Conservation (phyloP, 1,140 invertebrate species). For the Drosophila chauvacae region DNA sequence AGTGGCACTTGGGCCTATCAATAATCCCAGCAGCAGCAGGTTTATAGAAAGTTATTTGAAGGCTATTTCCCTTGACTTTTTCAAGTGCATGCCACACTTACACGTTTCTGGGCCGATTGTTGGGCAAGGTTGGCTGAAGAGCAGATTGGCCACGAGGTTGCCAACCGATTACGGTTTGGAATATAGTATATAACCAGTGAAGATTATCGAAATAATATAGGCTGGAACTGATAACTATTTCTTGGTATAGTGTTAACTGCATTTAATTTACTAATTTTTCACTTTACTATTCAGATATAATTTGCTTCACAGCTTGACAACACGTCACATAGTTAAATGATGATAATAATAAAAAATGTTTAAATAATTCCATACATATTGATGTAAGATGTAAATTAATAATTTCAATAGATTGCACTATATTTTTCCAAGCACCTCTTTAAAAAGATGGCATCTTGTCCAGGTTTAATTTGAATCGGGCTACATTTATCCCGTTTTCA, state of each 20-base stretch:
- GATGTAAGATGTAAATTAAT: not conserved
- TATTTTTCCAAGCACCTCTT: not conserved
- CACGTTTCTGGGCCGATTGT: slow-evolving; percentile 6
- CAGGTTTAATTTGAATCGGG: not conserved
- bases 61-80: slow-evolving; percentile 11
- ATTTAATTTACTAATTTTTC: not conserved
- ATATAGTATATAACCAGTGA: not conserved
- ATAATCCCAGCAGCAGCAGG: slow-evolving; percentile 10
- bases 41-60: slow-evolving; percentile 26
- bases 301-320: not conserved
- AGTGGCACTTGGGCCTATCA: slow-evolving; percentile 32
- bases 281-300: too few relatives aligned
- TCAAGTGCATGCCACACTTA: slow-evolving; percentile 39
- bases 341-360: not conserved
- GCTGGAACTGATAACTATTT: not conserved
- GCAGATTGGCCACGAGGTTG: slow-evolving; percentile 3
- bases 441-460: not conserved
- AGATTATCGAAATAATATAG: not conserved
- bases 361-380: not conserved
- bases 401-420: not conserved
- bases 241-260: not conserved
- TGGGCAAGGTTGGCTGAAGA: slow-evolving; percentile 19
- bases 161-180: not conserved
- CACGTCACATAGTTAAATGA: not conserved
- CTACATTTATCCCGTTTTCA: not conserved